Percentiles rank a stretch among this genome's conserved stretches.
These are phyloP conservation scores for Muscina levida DNA, from an alignment of 2,888 invertebrate species.

Conservation along the genomic window DNA sequence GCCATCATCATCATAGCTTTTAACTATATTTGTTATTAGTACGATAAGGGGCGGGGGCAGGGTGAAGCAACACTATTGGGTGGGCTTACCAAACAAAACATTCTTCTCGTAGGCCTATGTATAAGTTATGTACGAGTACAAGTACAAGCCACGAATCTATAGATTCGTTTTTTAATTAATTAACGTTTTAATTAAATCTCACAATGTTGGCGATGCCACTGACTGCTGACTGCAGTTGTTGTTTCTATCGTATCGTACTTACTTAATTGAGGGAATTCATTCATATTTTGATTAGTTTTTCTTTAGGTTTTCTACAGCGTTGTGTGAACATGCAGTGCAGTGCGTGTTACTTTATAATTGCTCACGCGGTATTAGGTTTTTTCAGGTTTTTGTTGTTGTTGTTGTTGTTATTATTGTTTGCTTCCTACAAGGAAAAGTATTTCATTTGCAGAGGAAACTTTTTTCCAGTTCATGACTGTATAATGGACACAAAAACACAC, in stretches of 20 bases:
- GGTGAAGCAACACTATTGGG: not conserved
- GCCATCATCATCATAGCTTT: not conserved
- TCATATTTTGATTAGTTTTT: constrained; percentile 5
- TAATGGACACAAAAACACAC: constrained; percentile 43
- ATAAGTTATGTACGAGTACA: too few species aligned
- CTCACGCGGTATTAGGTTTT: constrained; percentile 57
- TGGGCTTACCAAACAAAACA: too few species aligned
- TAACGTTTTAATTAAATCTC: constrained; percentile 61
- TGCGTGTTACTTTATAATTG: constrained; percentile 62
- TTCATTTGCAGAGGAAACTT: too few species aligned
- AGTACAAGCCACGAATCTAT: too few species aligned
- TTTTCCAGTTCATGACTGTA: constrained; percentile 45
- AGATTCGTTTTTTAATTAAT: constrained; percentile 53
- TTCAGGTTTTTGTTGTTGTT: too few species aligned
- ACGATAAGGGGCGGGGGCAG: constrained; percentile 4
- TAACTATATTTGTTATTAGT: not conserved
- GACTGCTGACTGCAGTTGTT: too few species aligned
- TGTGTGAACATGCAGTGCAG: constrained; percentile 62
- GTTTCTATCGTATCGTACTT: too few species aligned
- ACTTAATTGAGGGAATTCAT: not conserved
- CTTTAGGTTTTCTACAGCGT: not conserved
- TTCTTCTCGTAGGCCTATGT: too few species aligned
- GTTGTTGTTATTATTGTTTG: too few species aligned
- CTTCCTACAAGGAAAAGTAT: too few species aligned
- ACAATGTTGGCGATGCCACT: constrained; percentile 19